Evolutionary conservation across 2,888 invertebrate species (phyloP), one percentile per base, ranked within the genome.

Genomic region (Limnephilus lunatus): DNA sequence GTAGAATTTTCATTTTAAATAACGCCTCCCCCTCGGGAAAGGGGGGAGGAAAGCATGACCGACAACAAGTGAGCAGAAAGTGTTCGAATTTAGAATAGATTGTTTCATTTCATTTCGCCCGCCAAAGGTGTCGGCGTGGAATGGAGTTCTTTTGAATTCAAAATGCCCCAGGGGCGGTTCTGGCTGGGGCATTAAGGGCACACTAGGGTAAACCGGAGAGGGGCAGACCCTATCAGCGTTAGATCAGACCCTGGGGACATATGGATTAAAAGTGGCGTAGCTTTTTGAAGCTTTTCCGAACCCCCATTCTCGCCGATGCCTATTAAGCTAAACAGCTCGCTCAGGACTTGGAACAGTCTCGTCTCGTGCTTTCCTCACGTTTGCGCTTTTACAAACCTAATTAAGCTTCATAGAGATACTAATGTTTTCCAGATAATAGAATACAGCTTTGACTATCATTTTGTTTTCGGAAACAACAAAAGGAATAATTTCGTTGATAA

Each of bases 261-360:
- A 92, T 93, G 94, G 94, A 94, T 94, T 94, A 94, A 94, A 93
- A 94, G 94, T 92, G 92, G 93, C 93, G 93, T 92, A 93, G 92
- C 93, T 93, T 93, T 93, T 93, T 92, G 93, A 92, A 92, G 92
- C 90, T 89, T 91, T 90, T 85, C 83, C 91, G 93, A 86, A 80
- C 92, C 93, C 93, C 85, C 31, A 87, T 92, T 88, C 90, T 44
- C 87, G 83, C 91, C 91, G 92, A 90, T 90, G 93, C 93, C 93
- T 92, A 93, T 93, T 93, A 93, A 92, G 86, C 93, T 93, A 93
- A 93, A 93, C 95, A 94, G 94, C 94, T 94, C 94, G 94, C 94
- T 94, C 94, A 94, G 94, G 94, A 94, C 53, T 86, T 9, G 48
- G 44, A 86, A n/a, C n/a, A 90, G 68, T 9, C 68, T 68, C 25